phyloP scores from a whole-genome alignment of 2,888 invertebrate species.

The Lasioglossum marginatum region DNA sequence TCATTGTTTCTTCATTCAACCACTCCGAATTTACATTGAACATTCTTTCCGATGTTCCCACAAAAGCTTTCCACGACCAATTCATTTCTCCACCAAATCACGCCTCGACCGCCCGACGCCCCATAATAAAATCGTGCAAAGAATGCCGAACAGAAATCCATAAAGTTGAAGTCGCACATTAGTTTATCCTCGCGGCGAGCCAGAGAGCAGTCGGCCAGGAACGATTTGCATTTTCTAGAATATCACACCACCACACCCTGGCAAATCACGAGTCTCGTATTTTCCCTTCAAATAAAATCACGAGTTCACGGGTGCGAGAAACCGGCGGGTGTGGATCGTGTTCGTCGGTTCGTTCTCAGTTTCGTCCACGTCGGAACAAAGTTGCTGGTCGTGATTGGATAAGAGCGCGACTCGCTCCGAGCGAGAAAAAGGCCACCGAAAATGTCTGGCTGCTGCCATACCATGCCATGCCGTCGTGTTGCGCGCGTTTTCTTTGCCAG shows the following conservation, averaged over 20 bases:
- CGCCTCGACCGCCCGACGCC: background rate
- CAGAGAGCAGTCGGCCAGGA: background rate
- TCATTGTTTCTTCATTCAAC: no score
- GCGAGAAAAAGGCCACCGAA: constrained; percentile 37
- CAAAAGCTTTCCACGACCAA: background rate
- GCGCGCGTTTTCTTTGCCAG: constrained; percentile 66
- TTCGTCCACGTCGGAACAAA: background rate
- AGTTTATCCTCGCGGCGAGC: background rate
- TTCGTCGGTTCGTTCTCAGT: background rate
- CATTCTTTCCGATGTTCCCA: background rate
- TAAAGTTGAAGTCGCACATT: background rate
- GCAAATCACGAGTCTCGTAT: constrained; percentile 13
- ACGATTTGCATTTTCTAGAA: constrained; percentile 12
- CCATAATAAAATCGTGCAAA: background rate
- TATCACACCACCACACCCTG: constrained; percentile 27
- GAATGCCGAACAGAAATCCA: background rate
- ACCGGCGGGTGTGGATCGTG: background rate
- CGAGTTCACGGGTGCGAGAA: background rate
- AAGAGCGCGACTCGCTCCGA: constrained; percentile 10
- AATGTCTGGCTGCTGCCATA: constrained; percentile 36
- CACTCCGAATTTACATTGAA: background rate
- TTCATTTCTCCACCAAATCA: background rate
- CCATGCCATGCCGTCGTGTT: constrained; percentile 52
- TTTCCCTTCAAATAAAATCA: background rate
- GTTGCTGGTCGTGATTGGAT: constrained; percentile 19